Conservation (phyloP, 2,888 invertebrate genomes). For the Carpatolechia fugitivella region DNA sequence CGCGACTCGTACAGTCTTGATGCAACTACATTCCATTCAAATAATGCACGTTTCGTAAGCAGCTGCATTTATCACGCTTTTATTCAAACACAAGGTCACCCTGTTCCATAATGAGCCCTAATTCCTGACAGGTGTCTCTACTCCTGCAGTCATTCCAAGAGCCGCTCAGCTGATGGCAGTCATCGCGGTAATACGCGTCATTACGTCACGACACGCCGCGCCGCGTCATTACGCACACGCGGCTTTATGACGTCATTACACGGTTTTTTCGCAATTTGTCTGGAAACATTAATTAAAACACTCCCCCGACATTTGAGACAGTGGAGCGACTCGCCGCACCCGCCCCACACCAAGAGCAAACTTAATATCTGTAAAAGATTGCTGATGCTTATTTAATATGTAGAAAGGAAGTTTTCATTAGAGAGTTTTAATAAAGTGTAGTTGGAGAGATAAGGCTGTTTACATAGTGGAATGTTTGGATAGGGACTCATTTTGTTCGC, state of each 20-base stretch:
- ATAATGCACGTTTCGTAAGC: not conserved
- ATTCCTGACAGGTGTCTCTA: slow-evolving; percentile 62
- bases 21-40: no score
- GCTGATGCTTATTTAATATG: not conserved
- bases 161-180: slow-evolving; percentile 41
- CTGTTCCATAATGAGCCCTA: slow-evolving; percentile 25
- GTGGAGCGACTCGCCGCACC: slow-evolving; percentile 40
- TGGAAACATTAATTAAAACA: slow-evolving; percentile 66
- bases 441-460: slow-evolving; percentile 2
- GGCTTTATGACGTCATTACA: slow-evolving; percentile 46
- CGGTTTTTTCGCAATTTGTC: slow-evolving; percentile 64
- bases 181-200: slow-evolving; percentile 59
- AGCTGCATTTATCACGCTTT: not conserved
- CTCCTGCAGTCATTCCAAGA: slow-evolving; percentile 56
- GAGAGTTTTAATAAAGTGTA: slow-evolving; percentile 16
- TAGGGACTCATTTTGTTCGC: not conserved
- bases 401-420: slow-evolving; percentile 10
- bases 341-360: slow-evolving; percentile 34
- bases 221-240: slow-evolving; percentile 28
- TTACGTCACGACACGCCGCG: slow-evolving; percentile 38
- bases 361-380: slow-evolving; percentile 16
- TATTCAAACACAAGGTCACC: not conserved
- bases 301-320: slow-evolving; percentile 59
- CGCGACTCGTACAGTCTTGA: no score
- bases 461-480: not conserved